Conservation (phyloP, 2,797 vertebrate species). For the Oryzias dopingdopingensis region DNA sequence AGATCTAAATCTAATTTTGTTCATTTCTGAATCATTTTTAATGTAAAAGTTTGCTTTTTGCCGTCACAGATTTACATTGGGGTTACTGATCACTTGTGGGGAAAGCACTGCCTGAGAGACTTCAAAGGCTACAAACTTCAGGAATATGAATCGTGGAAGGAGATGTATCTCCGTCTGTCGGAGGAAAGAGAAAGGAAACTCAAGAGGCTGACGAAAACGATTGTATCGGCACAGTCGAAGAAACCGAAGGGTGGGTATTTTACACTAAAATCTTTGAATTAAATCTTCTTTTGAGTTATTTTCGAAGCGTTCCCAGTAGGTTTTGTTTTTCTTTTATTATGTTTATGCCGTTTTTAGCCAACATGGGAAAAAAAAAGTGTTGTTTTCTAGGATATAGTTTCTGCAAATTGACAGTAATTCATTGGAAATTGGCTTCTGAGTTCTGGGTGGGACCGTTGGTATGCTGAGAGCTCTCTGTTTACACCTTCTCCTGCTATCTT, state of each 20-base stretch:
- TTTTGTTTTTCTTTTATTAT: no score
- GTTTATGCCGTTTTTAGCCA: no score
- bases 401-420: no score
- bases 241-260: slow-evolving; percentile 83
- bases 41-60: background rate
- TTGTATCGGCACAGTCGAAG: slow-evolving; percentile 82
- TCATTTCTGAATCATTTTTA: background rate
- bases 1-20: background rate
- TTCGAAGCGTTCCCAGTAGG: no score
- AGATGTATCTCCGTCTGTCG: slow-evolving; percentile 84
- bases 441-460: no score
- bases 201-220: slow-evolving; percentile 82
- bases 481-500: no score
- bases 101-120: slow-evolving; percentile 84
- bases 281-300: background rate
- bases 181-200: slow-evolving; percentile 86
- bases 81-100: slow-evolving; percentile 83
- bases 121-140: slow-evolving; percentile 78
- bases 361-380: no score
- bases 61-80: slow-evolving; percentile 75
- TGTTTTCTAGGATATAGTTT: no score
- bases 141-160: slow-evolving; percentile 88
- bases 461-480: no score
- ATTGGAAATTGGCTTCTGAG: no score
- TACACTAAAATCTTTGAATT: background rate